Evolutionary conservation across 2,888 invertebrate species (phyloP), one percentile per base, ranked within the genome.

Genomic region (Callinectes sapidus): DNA sequence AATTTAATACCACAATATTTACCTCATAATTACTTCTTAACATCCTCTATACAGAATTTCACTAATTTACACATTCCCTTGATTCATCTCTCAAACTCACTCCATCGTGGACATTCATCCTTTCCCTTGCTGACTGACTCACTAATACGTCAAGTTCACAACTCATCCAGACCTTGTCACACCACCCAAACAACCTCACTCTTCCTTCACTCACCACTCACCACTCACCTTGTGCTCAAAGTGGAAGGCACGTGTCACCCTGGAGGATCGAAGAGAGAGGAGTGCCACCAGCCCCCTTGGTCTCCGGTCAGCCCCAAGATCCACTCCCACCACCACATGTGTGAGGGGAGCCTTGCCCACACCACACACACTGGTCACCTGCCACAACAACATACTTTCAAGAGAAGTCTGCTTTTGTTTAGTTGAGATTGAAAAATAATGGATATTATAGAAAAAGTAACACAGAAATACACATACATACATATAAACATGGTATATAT

Each of bases 321-420:
- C 96, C 55, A 97, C 96, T 91, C 97, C 96, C 92, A 97, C 97
- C 6, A 97, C 97, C 55, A 97, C 96, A 95, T 97, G 97, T 28
- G 97, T 96, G 94, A 97, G 96, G 95, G 97, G 97, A 95, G 97
- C 96, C 48, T 97, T 95, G 54, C 97, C 96, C 39, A 97, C 97
- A 0, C 97, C 96, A 42, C 96, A 96, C 88, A 94, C 95, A 87
- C 93, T 91, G 14, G 94, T 92, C 35, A 95, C 93, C 94, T 94
- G 91, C 3, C 32, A 28, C 35, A 28, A 71, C 28, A 71, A 1
- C 71, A 71, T 10, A 71, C 0, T n/a, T n/a, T 23, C 28, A 71
- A 10, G 10, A 71, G 28, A 0, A 28, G 23, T 71, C 5, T 71
- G 28, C n/a, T 71, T 0, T 71, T 71, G 71, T 28, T 28, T 23